These are phyloP conservation scores for Micrasema longulum DNA, from an alignment of 1,140 invertebrate genomes.

Conservation along the genomic window DNA sequence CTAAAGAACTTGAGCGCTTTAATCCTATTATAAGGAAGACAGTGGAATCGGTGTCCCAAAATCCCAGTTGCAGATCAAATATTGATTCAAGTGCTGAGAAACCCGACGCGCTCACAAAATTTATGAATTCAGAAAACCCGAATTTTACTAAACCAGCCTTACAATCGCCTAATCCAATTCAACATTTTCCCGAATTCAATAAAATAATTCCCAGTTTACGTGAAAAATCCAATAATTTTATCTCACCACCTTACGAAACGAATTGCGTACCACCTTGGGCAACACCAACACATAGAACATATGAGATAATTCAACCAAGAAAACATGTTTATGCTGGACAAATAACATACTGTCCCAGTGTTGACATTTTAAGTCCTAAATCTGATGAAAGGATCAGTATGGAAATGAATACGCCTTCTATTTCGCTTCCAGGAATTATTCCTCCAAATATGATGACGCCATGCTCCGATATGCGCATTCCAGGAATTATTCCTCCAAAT, in stretches of 20 bases:
- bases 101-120: too few species aligned
- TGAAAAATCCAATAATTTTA: too few species aligned
- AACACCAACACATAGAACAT: conserved; percentile 20
- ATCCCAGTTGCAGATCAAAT: too few species aligned
- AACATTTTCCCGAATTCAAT: too few species aligned
- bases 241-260: not conserved
- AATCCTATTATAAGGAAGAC: conserved; percentile 64
- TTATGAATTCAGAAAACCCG: too few species aligned
- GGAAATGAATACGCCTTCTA: conserved; percentile 7
- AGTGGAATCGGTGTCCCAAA: not conserved
- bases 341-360: not conserved
- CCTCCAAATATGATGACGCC: not conserved
- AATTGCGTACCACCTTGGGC: conserved; percentile 28
- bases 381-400: conserved; percentile 1
- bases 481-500: too few species aligned
- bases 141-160: too few species aligned
- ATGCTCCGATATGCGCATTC: not conserved
- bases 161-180: not conserved
- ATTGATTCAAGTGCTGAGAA: too few species aligned
- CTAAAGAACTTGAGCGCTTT: conserved; percentile 71
- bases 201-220: too few species aligned
- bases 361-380: conserved; percentile 7
- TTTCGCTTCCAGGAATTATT: not conserved
- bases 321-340: conserved; percentile 22
- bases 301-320: conserved; percentile 11